Conservation (phyloP, 2,113 vertebrate species). For the Platycercus adscitus region DNA sequence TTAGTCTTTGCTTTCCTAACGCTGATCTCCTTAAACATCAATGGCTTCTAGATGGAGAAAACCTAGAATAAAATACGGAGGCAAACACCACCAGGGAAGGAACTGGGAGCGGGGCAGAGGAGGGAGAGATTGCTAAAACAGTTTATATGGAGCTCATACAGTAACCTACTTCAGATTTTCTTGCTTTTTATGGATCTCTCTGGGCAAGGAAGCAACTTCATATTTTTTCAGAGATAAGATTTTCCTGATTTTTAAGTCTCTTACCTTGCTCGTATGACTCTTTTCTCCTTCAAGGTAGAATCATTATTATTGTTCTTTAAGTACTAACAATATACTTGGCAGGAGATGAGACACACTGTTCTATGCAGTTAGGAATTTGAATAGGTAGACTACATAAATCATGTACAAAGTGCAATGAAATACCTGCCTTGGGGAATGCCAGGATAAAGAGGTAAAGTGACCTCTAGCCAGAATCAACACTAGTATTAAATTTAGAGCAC, state of each 20-base stretch:
- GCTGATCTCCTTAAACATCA: background rate
- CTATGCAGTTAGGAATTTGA: background rate
- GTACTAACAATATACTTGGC: background rate
- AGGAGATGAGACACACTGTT: background rate
- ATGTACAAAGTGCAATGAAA: background rate
- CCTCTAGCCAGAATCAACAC: background rate
- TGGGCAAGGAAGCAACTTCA: background rate
- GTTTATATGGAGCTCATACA: background rate
- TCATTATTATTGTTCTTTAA: background rate
- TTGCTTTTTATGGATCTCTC: background rate
- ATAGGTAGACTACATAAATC: background rate
- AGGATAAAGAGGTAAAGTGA: background rate
- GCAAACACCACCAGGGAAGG: background rate
- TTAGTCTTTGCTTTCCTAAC: background rate
- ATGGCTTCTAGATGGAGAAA: background rate
- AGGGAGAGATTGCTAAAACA: background rate
- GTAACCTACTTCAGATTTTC: background rate
- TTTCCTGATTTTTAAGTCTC: background rate
- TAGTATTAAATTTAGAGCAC: background rate
- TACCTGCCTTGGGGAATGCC: background rate
- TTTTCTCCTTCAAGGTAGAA: background rate
- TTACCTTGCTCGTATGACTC: background rate
- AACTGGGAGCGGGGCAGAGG: background rate
- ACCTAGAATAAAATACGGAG: background rate
- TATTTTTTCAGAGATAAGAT: background rate